Evolutionary conservation across 2,888 invertebrate species (phyloP).

Genomic region (Nemoura dubitans): DNA sequence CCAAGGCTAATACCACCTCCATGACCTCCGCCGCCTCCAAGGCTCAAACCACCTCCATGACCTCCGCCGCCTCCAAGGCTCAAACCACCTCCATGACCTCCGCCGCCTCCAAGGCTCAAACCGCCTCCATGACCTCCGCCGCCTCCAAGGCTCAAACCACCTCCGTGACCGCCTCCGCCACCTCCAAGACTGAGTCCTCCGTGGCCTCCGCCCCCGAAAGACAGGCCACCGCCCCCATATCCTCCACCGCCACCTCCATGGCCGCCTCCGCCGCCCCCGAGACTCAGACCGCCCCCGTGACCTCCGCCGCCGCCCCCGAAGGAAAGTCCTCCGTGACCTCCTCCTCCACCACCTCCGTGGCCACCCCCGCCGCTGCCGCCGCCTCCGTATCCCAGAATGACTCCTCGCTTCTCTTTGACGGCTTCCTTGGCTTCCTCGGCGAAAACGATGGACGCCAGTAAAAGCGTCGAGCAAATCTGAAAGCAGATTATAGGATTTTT

Average conservation of each 20-base stretch:
- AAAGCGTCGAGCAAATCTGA: conserved; percentile 29
- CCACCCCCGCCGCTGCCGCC: conserved; percentile 58
- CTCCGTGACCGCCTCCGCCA: background rate
- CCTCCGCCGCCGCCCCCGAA: conserved; percentile 26
- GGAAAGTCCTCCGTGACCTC: conserved; percentile 28
- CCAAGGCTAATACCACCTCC: background rate
- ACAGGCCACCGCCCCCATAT: background rate
- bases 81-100: conserved; percentile 31
- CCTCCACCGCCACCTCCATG: conserved; percentile 23
- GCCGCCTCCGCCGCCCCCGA: conserved; percentile 26
- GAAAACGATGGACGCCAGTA: background rate
- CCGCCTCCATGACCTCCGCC: conserved; percentile 33
- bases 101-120: background rate
- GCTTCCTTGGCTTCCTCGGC: conserved; percentile 2
- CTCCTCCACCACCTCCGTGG: conserved; percentile 24
- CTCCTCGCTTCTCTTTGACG: conserved; percentile 41
- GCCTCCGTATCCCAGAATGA: conserved; percentile 60
- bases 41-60: conserved; percentile 61
- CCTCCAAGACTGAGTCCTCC: conserved; percentile 23
- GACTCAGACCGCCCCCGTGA: conserved; percentile 26
- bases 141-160: conserved; percentile 25
- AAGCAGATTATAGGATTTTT: background rate
- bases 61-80: conserved; percentile 16
- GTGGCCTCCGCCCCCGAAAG: conserved; percentile 19
- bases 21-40: conserved; percentile 57